These are phyloP conservation scores for Altica lythri DNA, from an alignment of 2,888 invertebrate species.

Conservation along the genomic window DNA sequence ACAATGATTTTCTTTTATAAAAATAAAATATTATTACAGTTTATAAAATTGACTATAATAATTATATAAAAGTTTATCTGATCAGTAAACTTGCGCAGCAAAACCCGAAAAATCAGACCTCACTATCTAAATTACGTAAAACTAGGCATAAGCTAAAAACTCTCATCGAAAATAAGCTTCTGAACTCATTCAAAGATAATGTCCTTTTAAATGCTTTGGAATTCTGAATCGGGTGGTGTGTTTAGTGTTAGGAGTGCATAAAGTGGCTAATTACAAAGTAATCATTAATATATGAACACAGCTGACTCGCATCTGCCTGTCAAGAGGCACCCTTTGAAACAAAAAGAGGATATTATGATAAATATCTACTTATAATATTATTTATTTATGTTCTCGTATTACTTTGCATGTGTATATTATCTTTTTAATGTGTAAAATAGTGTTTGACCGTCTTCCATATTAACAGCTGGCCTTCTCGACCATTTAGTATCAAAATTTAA, in stretches of 20 bases:
- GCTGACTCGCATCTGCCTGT: slow-evolving; percentile 58
- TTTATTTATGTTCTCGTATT: slow-evolving; percentile 54
- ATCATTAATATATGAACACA: slow-evolving; percentile 57
- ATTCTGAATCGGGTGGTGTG: slow-evolving; percentile 42
- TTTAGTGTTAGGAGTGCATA: slow-evolving; percentile 50
- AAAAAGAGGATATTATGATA: slow-evolving; percentile 57
- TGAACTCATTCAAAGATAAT: slow-evolving; percentile 19
- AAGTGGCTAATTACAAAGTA: slow-evolving; percentile 58
- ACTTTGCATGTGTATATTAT: slow-evolving; percentile 47
- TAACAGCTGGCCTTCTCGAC: slow-evolving; percentile 14
- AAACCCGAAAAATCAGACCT: too few relatives aligned
- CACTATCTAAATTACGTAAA: too few relatives aligned
- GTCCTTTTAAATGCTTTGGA: slow-evolving; percentile 25
- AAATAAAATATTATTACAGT: too few relatives aligned
- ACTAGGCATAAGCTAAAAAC: too few relatives aligned
- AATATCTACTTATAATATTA: slow-evolving; percentile 56
- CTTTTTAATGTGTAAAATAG: slow-evolving; percentile 23
- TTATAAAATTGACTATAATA: too few relatives aligned
- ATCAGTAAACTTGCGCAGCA: too few relatives aligned
- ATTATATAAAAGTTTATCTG: too few relatives aligned
- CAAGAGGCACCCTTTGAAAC: slow-evolving; percentile 56
- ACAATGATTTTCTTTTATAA: too few relatives aligned
- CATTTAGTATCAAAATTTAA: not conserved
- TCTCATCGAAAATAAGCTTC: not conserved
- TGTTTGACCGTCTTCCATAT: slow-evolving; percentile 16